Evolutionary conservation across 2,113 vertebrate genomes (phyloP), one percentile per base, ranked within the genome.

Genomic region (Pseudopipra pipra): DNA sequence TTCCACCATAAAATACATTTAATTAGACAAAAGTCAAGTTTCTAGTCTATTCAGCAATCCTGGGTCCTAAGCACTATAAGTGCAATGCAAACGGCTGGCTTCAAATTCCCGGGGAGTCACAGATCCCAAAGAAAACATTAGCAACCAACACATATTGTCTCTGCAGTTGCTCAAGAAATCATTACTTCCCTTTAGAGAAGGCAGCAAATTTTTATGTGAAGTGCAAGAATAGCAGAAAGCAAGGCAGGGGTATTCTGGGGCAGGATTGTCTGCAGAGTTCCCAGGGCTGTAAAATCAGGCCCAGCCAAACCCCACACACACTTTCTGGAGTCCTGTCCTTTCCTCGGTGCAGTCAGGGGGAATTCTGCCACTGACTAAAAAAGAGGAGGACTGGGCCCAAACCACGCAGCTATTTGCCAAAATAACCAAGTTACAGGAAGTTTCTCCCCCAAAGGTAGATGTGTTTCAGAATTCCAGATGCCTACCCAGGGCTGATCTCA

Each of bases 11-110:
- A 97, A 93, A 79, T 96, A 88, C 76, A 95, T 94, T 96, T 97
- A 97, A 97, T 97, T 91, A 97, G 58, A 78, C 24, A 95, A 96
- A 73, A 97, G 95, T 96, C 91, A 96, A 97, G 90, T 87, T 96
- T 82, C 75, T 89, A 95, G 95, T 54, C 87, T 86, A 74, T 71
- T 93, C 79, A 85, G 90, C 85, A 96, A 94, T 58, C 73, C 84
- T 67, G 65, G 67, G 5, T 62, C 43, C 49, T 52, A 43, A 80
- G 62, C 21, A 41, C 46, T 75, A 31, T 47, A 88, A 92, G 89
- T 12, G 37, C 33, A 86, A 56, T 30, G 43, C 52, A 68, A 92
- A 88, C 85, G 93, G 58, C 90, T 89, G 93, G 76, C 77, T 90
- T 87, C 37, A 80, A 78, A 93, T 52, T 95, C 77, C 90, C 76